Conservation (phyloP, 2,888 invertebrate species). For the Micropterix aruncella region DNA sequence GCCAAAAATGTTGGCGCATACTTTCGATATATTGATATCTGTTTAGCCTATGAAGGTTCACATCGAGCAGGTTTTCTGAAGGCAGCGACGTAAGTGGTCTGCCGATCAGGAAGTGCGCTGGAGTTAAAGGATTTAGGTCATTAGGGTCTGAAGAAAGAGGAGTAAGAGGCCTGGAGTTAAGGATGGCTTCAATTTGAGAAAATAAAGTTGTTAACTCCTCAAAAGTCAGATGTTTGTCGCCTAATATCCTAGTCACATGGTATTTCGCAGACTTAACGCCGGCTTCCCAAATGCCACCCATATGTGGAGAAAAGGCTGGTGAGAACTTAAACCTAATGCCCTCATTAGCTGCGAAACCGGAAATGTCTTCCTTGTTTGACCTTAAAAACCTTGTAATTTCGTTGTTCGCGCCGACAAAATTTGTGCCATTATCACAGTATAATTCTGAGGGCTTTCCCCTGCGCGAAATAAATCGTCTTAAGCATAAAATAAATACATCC, state of each 20-base stretch:
- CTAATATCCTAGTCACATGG: slow-evolving; percentile 8
- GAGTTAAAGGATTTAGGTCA: slow-evolving; percentile 14
- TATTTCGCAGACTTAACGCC: slow-evolving; percentile 11
- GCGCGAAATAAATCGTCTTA: slow-evolving; percentile 11
- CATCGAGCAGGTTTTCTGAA: too few species aligned
- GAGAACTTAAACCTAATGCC: slow-evolving; percentile 11
- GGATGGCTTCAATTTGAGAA: slow-evolving; percentile 13
- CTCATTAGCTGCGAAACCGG: slow-evolving; percentile 7
- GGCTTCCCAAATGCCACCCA: slow-evolving; percentile 12
- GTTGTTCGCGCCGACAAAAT: slow-evolving; percentile 12
- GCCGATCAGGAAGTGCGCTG: slow-evolving; percentile 17
- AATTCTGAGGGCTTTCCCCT: slow-evolving; percentile 10
- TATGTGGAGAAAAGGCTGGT: slow-evolving; percentile 10
- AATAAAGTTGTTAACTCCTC: slow-evolving; percentile 12
- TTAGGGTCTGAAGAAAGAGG: slow-evolving; percentile 13
- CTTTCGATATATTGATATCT: slow-evolving; percentile 2
- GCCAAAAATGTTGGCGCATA: slow-evolving; percentile 2
- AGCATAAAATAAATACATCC: slow-evolving; percentile 2
- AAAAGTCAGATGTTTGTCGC: slow-evolving; percentile 11
- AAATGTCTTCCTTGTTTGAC: slow-evolving; percentile 5
- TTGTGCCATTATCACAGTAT: slow-evolving; percentile 12
- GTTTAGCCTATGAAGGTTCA: too few species aligned
- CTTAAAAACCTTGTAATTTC: slow-evolving; percentile 10
- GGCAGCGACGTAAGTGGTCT: slow-evolving; percentile 9
- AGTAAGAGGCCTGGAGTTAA: slow-evolving; percentile 13